These are phyloP conservation scores for Catamblyrhynchus diadema DNA, from an alignment of 2,797 vertebrate species.

Conservation along the genomic window DNA sequence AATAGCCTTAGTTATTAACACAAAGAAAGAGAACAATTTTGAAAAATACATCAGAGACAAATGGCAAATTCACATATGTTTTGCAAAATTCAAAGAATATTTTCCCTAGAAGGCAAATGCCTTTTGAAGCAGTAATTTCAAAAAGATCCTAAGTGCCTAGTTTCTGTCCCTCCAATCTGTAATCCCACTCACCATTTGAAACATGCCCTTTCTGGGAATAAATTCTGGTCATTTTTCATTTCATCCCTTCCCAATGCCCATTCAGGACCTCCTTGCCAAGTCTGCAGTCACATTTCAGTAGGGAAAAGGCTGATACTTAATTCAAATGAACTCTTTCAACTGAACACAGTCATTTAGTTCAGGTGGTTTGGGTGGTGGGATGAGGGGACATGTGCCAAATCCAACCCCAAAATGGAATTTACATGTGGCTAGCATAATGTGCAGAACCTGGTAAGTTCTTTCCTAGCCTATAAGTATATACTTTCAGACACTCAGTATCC, in stretches of 20 bases:
- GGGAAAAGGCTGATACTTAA: background rate
- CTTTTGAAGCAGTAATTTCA: background rate
- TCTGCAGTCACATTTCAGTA: background rate
- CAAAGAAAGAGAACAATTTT: background rate
- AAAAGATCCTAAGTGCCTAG: background rate
- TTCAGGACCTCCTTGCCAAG: background rate
- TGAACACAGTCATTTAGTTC: background rate
- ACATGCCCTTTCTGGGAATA: background rate
- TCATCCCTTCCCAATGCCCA: background rate
- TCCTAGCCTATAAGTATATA: background rate
- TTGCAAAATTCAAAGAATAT: background rate
- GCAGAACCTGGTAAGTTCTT: background rate
- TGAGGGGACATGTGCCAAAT: background rate
- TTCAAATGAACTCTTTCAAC: background rate
- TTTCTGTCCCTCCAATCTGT: background rate
- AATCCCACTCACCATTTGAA: background rate
- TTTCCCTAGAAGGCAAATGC: background rate
- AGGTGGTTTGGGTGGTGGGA: background rate
- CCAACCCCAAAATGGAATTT: background rate
- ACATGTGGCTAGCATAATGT: accelerated
- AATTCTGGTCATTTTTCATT: background rate
- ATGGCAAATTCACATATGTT: background rate
- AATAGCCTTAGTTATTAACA: background rate
- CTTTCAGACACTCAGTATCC: background rate
- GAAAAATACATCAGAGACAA: conserved; percentile 10